Base-by-base conservation (phyloP, 2,797 vertebrate species). In the Acipenser ruthenus region DNA sequence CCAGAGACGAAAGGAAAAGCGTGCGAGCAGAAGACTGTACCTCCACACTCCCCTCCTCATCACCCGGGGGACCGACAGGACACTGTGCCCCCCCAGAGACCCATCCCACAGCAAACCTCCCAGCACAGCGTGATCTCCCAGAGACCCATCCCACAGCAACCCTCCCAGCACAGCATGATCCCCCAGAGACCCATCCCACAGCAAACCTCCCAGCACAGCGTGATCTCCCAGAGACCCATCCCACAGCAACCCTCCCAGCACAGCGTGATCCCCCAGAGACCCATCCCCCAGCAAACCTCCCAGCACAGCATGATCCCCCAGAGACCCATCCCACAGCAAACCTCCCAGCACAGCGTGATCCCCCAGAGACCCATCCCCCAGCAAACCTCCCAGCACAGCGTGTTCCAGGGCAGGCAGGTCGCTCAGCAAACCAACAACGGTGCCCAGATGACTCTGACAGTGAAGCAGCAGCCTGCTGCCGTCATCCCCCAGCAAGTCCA, bases 401-500 rank as follows among this genome's bases (percentile, higher is more conserved):
- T 71, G 47, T 76, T 72, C 23, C 84, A 73, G 18, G 67, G 73
- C 52, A 85, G 89, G 0, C 79, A 79, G 0, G 84, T 91, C 49
- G 77, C 37, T 37, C 37, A 37, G 37, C 37, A 37, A 37, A 37
- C 79, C 62, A 83, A 72, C 71, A 89, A 86, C 50, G 55, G 91
- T 82, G 85, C 91, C 68, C 94, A 95, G 82, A 91, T 96, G 93
- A 94, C 93, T 15, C 83, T 97, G 70, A 93, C 90, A 1, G 88
- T 97, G 70, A 96, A 95, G 82, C 87, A 93, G 3, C 88, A 91
- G 47, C 85, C 92, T 48, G 82, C 91, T 48, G 74, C 83, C 49
- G 80, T 87, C 64, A 77, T 90, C 62, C 84, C 92, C 49, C 91
- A 92, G 79, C 89, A 91, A 75, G 84, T 90, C 68, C 93, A 91